phyloP scores from a whole-genome alignment of 2,888 invertebrate species.

The Tethea ocularis region DNA sequence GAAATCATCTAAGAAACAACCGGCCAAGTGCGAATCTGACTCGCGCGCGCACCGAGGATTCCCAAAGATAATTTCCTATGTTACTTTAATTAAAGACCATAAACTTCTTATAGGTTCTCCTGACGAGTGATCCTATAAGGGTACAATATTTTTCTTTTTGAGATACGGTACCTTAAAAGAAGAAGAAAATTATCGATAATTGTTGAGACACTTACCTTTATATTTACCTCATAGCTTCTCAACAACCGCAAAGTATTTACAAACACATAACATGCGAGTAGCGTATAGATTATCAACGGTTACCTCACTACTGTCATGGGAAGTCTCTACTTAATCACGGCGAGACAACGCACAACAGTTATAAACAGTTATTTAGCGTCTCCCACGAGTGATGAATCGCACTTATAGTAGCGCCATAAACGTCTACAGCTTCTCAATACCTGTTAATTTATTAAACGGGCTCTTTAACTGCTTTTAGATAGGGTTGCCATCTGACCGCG shows the following conservation, averaged over 20 bases:
- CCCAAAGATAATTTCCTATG: no score
- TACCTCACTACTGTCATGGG: conserved; percentile 22
- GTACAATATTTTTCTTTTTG: no score
- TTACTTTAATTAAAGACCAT: no score
- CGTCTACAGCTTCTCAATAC: background rate
- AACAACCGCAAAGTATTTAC: background rate
- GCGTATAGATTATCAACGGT: background rate
- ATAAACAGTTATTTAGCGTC: conserved; percentile 44
- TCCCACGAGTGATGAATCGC: conserved; percentile 43
- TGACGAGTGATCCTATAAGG: no score
- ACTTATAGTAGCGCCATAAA: conserved; percentile 15
- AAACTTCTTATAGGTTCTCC: no score
- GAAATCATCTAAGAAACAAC: no score
- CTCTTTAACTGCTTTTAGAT: background rate
- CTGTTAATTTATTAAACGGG: background rate
- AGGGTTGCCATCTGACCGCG: no score
- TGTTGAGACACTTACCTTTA: background rate
- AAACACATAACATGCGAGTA: background rate
- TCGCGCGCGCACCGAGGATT: no score
- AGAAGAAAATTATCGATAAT: background rate
- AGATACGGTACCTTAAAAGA: no score
- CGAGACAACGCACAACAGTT: conserved; percentile 42
- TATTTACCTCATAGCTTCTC: background rate
- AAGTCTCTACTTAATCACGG: conserved; percentile 32
- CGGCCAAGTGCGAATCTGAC: no score